Base-by-base conservation (phyloP, 2,113 vertebrate species). In the Urocitellus parryii region DNA sequence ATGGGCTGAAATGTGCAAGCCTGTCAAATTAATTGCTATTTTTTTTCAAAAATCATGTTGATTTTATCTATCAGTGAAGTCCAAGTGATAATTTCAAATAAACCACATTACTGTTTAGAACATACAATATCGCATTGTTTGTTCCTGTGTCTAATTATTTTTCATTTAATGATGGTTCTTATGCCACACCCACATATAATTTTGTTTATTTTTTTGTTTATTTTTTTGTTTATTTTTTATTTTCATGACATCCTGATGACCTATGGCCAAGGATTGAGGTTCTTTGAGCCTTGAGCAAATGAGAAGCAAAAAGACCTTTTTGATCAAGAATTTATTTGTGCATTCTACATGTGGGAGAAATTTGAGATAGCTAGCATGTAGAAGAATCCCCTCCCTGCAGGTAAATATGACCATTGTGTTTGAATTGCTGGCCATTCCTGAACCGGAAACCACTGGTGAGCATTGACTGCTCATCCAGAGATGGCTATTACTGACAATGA, bases 391-490 rank as follows among this genome's bases (percentile, higher is more conserved):
- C 56, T 88, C 9, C 7, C 13, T 65, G 14, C 16, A 29, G 32
- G 5, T 68, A 86, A 92, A 7, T 42, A n/a, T 77, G 45, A 14
- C 29, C 32, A 1, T 27, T 65, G 7, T n/a, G 16, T 5, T 1
- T 61, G 18, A 4, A 17, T 8, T 76, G 11, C 1, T 56, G 70
- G 4, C 25, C 2, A 11, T 2, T 42, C 11, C 11, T 25, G 25
- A 53, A 12, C 6, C 4, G 29, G n/a, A 9, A 14, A 2, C 2
- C 4, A 4, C 32, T n/a, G 11, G 5, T 39, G n/a, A 34, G 5
- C 56, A 37, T 27, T 20, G 9, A 2, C 7, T n/a, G 45, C 9
- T 4, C 2, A 1, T 77, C 2, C 48, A 4, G 10, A 20, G 4
- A 32, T 18, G 32, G 1, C 0, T 11, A 4, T 56, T 42, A 84